These are phyloP conservation scores for Lypha dubia DNA, from an alignment of 2,888 invertebrate genomes.

Conservation along the genomic window DNA sequence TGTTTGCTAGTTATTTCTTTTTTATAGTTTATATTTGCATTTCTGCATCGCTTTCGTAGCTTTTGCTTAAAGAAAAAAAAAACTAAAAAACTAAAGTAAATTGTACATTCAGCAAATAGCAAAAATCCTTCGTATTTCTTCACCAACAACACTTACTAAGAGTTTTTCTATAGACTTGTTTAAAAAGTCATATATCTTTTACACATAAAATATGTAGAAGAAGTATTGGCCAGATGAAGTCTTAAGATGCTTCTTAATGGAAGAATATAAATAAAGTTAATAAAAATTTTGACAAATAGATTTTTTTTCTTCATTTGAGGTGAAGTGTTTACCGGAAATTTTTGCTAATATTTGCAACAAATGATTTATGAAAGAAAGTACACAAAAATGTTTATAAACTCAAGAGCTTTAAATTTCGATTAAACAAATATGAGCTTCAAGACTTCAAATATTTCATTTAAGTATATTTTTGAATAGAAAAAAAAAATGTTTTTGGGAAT, in stretches of 20 bases:
- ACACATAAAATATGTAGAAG: conserved; percentile 9
- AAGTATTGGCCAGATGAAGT: conserved; percentile 47
- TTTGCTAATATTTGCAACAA: neutral
- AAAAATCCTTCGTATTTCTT: conserved; percentile 18
- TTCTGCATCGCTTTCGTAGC: neutral
- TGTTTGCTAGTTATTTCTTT: too few species aligned
- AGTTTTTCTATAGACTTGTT: conserved; percentile 33
- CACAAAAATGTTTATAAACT: neutral
- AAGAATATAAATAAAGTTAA: conserved; percentile 3
- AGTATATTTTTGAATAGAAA: neutral
- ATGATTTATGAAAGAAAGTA: neutral
- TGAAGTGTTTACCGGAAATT: neutral
- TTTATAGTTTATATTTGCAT: neutral
- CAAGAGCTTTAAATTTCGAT: too few species aligned
- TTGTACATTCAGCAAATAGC: conserved; percentile 1
- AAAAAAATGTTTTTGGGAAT: neutral
- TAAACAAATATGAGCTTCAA: too few species aligned
- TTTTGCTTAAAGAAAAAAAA: too few species aligned
- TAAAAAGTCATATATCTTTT: conserved; percentile 9
- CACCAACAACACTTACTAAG: conserved; percentile 20
- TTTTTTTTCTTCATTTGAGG: neutral
- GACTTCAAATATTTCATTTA: too few species aligned
- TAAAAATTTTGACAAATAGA: conserved; percentile 3
- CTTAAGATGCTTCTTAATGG: conserved; percentile 18
- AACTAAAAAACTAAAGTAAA: conserved; percentile 19